Conservation (phyloP, 1,140 invertebrate genomes). For the Eupeodes corollae region DNA sequence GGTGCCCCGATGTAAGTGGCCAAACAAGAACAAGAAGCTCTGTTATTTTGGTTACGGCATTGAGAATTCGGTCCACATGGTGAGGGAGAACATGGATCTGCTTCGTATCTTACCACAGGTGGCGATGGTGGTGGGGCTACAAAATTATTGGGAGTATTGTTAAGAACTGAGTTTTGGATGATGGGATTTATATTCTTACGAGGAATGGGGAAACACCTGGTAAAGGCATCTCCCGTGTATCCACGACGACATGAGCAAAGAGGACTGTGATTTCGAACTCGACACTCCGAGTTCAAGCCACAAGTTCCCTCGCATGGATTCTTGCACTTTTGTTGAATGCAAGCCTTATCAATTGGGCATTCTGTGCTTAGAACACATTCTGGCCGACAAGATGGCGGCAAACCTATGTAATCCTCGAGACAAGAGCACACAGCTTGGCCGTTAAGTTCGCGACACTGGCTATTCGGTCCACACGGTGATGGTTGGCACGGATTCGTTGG, state of each 20-base stretch:
- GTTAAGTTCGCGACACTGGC: slow-evolving; percentile 50
- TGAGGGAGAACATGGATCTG: slow-evolving; percentile 59
- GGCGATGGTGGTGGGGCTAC: slow-evolving; percentile 23
- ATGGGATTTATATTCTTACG: slow-evolving; percentile 44
- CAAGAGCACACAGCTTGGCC: slow-evolving; percentile 54
- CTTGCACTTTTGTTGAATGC: slow-evolving; percentile 56
- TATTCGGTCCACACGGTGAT: slow-evolving; percentile 54
- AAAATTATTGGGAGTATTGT: neutral
- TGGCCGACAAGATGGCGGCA: slow-evolving; percentile 54
- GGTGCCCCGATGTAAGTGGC: slow-evolving; percentile 62
- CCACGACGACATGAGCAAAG: slow-evolving; percentile 53
- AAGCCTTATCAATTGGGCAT: slow-evolving; percentile 51
- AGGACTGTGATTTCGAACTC: slow-evolving; percentile 57
- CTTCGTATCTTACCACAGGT: slow-evolving; percentile 36
- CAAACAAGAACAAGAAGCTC: slow-evolving; percentile 68
- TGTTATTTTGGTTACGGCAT: slow-evolving; percentile 58
- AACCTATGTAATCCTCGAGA: slow-evolving; percentile 46
- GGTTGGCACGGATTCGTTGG: slow-evolving; percentile 47
- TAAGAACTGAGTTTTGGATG: too few relatives aligned
- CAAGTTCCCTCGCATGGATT: slow-evolving; percentile 58
- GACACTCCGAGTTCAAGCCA: slow-evolving; percentile 55
- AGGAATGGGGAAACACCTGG: slow-evolving; percentile 45
- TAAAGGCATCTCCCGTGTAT: slow-evolving; percentile 55
- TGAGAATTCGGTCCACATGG: slow-evolving; percentile 63
- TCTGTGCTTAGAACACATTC: slow-evolving; percentile 55